Evolutionary conservation across 2,113 vertebrate genomes (phyloP), one percentile per base, ranked within the genome.

Genomic region (Nesoenas mayeri): DNA sequence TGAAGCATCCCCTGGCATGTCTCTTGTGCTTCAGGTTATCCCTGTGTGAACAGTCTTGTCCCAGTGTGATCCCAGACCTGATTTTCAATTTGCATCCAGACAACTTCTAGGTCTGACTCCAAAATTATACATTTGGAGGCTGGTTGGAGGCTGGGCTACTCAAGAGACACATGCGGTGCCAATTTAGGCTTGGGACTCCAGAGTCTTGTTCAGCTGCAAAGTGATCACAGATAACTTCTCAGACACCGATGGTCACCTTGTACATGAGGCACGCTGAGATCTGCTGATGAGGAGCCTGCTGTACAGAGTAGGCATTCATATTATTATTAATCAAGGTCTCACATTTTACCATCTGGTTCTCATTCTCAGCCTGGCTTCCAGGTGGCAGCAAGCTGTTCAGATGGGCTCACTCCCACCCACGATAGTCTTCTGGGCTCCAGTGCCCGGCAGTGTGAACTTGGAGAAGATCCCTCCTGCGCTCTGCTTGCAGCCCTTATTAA

Each of bases 381-480:
- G 93, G 77, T 64, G 61, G 65, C 44, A 93, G 65, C 3, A 66
- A 95, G 44, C 80, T 91, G 91, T 36, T 91, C 60, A 62, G 69
- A 92, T 42, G 82, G 79, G 28, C 70, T 87, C 0, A 0, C 17
- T 88, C 29, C 80, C 65, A 73, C 72, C 51, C 54, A 24, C 2
- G 1, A 50, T 31, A 60, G 66, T 50, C 32, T 54, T 58, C n/a
- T 62, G 94, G n/a, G 32, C 50, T 73, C 38, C 51, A 28, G 28
- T n/a, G 50, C 36, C 54, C 19, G 3, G 9, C 75, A 14, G 24
- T 1, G 2, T n/a, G 57, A 61, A 32, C 0, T 0, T 24, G 50
- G 42, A 61, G 54, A 12, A 56, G 44, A 64, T 66, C 65, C 61
- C 29, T 29, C 57, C 29, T 0, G 6, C 72, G 38, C 84, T 79